Evolutionary conservation across 2,113 vertebrate genomes (phyloP).

Genomic region (Mungos mungo): DNA sequence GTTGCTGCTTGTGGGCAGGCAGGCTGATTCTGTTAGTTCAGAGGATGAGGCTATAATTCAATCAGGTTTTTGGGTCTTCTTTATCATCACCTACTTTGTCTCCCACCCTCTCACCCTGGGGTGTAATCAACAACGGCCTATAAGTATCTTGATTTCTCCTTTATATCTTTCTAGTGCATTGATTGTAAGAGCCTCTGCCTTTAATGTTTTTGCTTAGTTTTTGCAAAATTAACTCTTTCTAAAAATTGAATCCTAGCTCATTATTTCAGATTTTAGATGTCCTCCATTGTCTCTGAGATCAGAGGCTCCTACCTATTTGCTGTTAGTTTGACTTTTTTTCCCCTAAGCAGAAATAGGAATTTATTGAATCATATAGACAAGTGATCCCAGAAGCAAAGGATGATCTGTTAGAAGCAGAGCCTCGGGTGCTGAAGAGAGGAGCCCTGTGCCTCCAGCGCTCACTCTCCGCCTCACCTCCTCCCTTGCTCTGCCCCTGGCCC

Average conservation of each 20-base stretch:
- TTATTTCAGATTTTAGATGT: not conserved
- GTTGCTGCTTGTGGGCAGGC: not conserved
- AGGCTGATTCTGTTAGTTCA: not conserved
- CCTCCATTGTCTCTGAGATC: not conserved
- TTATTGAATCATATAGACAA: not conserved
- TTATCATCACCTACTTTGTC: not conserved
- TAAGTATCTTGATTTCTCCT: not conserved
- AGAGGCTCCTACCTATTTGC: not conserved
- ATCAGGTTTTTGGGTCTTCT: conserved; percentile 6
- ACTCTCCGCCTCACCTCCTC: rapidly evolving
- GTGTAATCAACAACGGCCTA: not conserved
- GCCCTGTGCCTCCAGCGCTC: not conserved
- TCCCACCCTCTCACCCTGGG: not conserved
- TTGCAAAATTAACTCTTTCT: not conserved
- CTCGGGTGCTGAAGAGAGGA: not conserved
- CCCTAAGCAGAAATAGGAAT: not conserved
- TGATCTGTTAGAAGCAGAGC: not conserved
- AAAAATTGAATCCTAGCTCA: not conserved
- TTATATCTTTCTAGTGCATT: not conserved
- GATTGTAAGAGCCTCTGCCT: not conserved
- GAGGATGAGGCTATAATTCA: not conserved
- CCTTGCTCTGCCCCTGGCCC: not conserved
- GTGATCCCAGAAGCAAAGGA: not conserved
- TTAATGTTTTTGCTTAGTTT: not conserved
- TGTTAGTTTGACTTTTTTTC: not conserved